Evolutionary conservation across 2,888 invertebrate genomes (phyloP).

Genomic region (Epinotia brunnichana): DNA sequence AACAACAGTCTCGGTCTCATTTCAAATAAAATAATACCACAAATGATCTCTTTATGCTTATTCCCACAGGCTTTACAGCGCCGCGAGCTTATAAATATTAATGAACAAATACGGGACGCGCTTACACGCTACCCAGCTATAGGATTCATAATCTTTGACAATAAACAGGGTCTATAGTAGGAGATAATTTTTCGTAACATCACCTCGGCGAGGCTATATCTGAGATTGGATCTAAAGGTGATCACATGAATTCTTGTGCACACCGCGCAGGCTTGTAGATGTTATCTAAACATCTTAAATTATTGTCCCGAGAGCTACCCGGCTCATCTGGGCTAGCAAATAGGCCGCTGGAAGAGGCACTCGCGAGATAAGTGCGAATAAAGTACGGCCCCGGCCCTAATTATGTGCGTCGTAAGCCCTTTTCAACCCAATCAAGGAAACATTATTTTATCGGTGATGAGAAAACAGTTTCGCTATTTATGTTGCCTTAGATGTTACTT

Average conservation of each 20-base stretch:
- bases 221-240: conserved; percentile 79
- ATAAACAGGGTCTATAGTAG: conserved; percentile 65
- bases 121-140: conserved; percentile 45
- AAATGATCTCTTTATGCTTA: conserved; percentile 43
- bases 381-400: conserved; percentile 27
- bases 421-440: conserved; percentile 39
- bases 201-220: conserved; percentile 73
- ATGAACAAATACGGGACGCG: conserved; percentile 54
- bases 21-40: conserved; percentile 44
- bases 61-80: conserved; percentile 40
- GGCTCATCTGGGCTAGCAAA: conserved; percentile 68
- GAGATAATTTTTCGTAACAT: conserved; percentile 78
- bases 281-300: conserved; percentile 82
- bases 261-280: conserved; percentile 79
- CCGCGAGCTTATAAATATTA: conserved; percentile 55
- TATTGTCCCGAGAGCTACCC: conserved; percentile 77
- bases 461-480: conserved; percentile 33
- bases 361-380: conserved; percentile 41
- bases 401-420: conserved; percentile 33
- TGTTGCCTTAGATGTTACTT: conserved; percentile 30
- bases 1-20: conserved; percentile 41
- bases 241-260: conserved; percentile 81
- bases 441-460: conserved; percentile 33
- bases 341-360: conserved; percentile 65
- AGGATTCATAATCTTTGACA: conserved; percentile 71